Base-by-base conservation (phyloP, 2,113 vertebrate genomes). In the Epinephelus lanceolatus region DNA sequence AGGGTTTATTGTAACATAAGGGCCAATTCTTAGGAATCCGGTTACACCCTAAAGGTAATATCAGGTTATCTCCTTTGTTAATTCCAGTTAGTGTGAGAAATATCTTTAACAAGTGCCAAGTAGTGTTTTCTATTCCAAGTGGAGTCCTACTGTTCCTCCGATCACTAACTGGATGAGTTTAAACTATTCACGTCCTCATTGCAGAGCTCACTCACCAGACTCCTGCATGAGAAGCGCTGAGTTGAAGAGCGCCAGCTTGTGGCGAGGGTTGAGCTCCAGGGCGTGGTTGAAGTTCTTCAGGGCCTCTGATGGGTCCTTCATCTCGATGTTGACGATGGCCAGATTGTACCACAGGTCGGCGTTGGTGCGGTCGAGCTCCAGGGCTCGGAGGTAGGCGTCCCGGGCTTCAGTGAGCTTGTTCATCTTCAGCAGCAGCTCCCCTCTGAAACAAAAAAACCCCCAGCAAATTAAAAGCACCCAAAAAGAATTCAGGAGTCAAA, bases 301-400 rank as follows among this genome's bases (percentile, higher is more conserved):
- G 6, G 98, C 98, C 88, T 99, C 98, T 1, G 95, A 86, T 4
- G 97, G 97, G 88, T 99, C 97, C 94, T 99, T 99, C 95, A 99
- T 96, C 92, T 99, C 98, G 56, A 99, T 99, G 88, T 98, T 96
- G 90, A 99, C 98, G 69, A 99, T 99, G 18, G 98, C 98, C 91
- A 99, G 91, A 91, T 99, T 99, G 95, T 99, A 99, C 98, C 98
- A 99, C 74, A 99, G 95, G 88, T 99, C 98, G 49, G 98, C 97
- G 68, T 99, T 99, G 86, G 91, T 95, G 86, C 93, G 95, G 90
- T 99, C 98, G 57, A 99, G 94, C 62, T 99, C 98, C 55, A 99
- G 61, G 12, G 98, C 98, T 81, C 96, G 94, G 42, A 98, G 94
- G 88, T 99, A 99, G 23, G 98, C 97, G 65, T 99, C 98, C 45